Evolutionary conservation across 2,113 vertebrate species (phyloP), one percentile per base, ranked within the genome.

Genomic region (Mionectes macconnelli): DNA sequence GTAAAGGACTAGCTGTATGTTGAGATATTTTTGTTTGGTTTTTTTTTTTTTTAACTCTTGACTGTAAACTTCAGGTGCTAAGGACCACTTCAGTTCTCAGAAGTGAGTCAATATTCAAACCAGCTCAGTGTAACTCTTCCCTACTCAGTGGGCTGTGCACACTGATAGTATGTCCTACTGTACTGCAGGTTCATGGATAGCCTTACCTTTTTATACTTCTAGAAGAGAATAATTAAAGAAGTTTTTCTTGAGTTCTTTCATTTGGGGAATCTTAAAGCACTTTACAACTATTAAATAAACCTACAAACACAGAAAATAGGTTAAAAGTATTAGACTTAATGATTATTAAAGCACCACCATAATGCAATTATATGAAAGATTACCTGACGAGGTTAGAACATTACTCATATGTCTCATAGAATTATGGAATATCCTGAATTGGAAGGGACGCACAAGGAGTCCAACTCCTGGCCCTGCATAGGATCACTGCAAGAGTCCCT

Each of bases 81-180:
- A 77, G 44, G 10, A 16, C n/a, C 53, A 76, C 52, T 89, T 87
- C 35, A 52, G 0, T 70, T 49, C 52, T 84, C 23, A 73, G 64
- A 84, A 84, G 45, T 37, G 72, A 74, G 40, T 31, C 37, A 78
- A 5, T 55, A 67, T 12, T 76, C 23, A 37, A 50, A 35, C 25
- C 52, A 60, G 31, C 23, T 68, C 42, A n/a, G 7, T 39, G 55
- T 47, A 63, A 78, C 35, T 86, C 14, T 62, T 69, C 28, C 4
- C 7, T 72, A 7, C 12, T 25, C 62, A 0, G 0, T 64, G 35
- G 25, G 12, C 15, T 75, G 22, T 84, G 53, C 5, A 2, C 21
- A n/a, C 49, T 52, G 39, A n/a, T 59, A 21, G 7, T 1, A 1
- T 44, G n/a, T 87, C 37, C 64, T 68, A 4, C 37, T 79, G 25